Base-by-base conservation (phyloP, 2,797 vertebrate species). In the Melanotaenia boesemani region DNA sequence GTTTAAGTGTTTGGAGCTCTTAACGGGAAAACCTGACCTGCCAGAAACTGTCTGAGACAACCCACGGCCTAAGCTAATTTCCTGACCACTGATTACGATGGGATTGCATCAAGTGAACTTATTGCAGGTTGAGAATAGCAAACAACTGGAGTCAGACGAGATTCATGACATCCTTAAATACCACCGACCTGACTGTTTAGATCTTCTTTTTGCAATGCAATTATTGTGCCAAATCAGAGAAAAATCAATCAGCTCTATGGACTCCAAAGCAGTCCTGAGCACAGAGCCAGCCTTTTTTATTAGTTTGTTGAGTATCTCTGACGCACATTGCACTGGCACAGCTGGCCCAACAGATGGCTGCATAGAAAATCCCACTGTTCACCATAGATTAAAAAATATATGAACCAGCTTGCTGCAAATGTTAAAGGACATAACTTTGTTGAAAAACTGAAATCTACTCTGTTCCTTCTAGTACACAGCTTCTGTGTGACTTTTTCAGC, bases 1-100 rank as follows among this genome's bases (percentile, higher is more conserved):
- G 88, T 85, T 86, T 88, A 88, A 93, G 79, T 92, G 86, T 87
- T 87, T 82, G 68, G 77, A 79, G 82, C 73, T 74, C 75, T 81
- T 89, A 89, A 85, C 63, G 46, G 77, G 57, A 63, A 87, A 83
- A 86, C 85, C 30, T 73, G 85, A 86, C 85, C 87, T 88, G 75
- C 76, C 75, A 79, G 85, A 81, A 71, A 80, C 73, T 67, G 80
- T 89, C 89, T 78, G 72, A 74, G 60, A 67, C 76, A 76, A 70
- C 54, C 65, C 26, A 67, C 64, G 56, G 71, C 30, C 71, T 83
- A 88, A 90, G 86, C 72, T 78, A 28, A 88, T 94, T 93, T 91
- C 85, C 91, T 86, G 77, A 59, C 74, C 55, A 30, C 77, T 76
- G 74, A 88, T 85, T 69, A 80, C 52, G 60, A 80, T 67, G 63